These are phyloP conservation scores for Anas georgica DNA, from an alignment of 2,797 vertebrate genomes.

Conservation along the genomic window DNA sequence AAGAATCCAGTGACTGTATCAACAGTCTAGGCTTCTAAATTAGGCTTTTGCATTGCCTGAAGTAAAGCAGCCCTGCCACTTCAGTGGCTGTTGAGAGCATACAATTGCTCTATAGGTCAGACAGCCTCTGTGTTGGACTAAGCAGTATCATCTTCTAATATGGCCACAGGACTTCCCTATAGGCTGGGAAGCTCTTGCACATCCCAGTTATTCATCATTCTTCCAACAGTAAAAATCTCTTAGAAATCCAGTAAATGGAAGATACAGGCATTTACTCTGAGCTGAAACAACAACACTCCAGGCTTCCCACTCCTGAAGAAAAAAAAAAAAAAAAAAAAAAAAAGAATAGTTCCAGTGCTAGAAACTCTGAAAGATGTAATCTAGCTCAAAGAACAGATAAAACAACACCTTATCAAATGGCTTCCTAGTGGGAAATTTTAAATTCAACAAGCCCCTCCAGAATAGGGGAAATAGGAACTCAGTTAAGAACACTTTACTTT, in stretches of 20 bases:
- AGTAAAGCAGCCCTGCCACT: neutral
- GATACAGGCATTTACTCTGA: neutral
- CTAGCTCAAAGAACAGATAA: neutral
- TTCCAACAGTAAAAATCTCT: neutral
- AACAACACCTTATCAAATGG: neutral
- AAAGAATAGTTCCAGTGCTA: neutral
- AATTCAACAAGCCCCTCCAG: neutral
- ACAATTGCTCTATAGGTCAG: neutral
- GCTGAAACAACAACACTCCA: neutral
- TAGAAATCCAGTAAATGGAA: neutral
- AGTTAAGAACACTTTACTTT: neutral
- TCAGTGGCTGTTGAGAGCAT: neutral
- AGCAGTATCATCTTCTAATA: neutral
- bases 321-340: neutral
- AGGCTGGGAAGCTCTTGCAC: neutral
- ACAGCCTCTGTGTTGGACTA: neutral
- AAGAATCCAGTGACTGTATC: neutral
- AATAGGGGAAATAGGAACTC: neutral
- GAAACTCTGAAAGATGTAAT: neutral
- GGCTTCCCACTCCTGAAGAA: neutral
- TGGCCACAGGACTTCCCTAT: neutral
- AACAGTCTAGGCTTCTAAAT: neutral
- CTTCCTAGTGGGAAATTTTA: neutral
- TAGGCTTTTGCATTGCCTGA: neutral
- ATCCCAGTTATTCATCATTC: neutral